These are phyloP conservation scores for Oryzias melastigma DNA, from an alignment of 2,113 vertebrate genomes.

Conservation along the genomic window DNA sequence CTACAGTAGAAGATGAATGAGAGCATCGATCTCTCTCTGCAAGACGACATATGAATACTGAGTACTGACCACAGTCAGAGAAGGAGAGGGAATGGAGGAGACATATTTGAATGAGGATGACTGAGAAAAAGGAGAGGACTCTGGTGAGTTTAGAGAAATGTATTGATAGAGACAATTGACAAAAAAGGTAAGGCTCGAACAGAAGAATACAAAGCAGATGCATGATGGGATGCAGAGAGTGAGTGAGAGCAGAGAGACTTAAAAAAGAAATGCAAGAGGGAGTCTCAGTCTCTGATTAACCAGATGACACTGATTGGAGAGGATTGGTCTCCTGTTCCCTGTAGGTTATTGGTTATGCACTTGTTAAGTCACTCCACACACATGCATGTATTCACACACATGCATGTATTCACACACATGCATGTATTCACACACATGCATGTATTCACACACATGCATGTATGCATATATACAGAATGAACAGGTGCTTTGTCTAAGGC, in stretches of 20 bases:
- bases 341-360: constrained; percentile 13
- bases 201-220: constrained; percentile 45
- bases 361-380: constrained; percentile 46
- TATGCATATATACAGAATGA: no score
- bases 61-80: constrained; percentile 36
- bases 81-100: constrained; percentile 1
- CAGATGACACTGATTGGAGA: constrained; percentile 9
- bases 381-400: neutral
- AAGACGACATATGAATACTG: constrained; percentile 51
- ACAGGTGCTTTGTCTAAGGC: no score
- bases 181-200: constrained; percentile 9
- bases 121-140: constrained; percentile 20
- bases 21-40: constrained; percentile 47
- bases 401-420: neutral
- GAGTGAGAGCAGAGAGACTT: neutral
- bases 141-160: constrained; percentile 34
- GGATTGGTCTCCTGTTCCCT: constrained; percentile 37
- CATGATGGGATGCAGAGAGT: constrained; percentile 1
- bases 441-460: no score
- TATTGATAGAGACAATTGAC: constrained; percentile 28
- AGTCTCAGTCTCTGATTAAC: constrained; percentile 19
- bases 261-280: neutral
- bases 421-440: neutral
- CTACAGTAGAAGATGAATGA: constrained; percentile 52
- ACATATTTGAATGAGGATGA: constrained; percentile 31